Evolutionary conservation across 2,113 vertebrate species (phyloP).

Genomic region (Mastomys natalensis): DNA sequence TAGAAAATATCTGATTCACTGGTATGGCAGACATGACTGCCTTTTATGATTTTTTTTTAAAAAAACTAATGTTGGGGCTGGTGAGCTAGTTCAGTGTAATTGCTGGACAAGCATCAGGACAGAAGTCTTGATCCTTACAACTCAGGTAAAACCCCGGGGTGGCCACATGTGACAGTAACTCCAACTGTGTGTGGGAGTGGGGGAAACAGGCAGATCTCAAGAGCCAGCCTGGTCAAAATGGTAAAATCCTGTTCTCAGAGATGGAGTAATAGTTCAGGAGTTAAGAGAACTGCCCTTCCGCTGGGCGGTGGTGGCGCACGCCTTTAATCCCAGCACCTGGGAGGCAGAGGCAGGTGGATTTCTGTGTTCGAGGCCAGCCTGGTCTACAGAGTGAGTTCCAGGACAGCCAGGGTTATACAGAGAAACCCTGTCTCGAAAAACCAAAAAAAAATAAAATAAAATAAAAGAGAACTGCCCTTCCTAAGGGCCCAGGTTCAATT

Average conservation of each 20-base stretch:
- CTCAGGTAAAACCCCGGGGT: background rate
- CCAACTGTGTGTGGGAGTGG: too few relatives aligned
- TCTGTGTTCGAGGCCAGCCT: too few relatives aligned
- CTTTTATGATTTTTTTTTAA: conserved; percentile 38
- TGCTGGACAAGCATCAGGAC: background rate
- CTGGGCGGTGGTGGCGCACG: too few relatives aligned
- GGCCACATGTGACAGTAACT: background rate
- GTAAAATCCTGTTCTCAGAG: background rate
- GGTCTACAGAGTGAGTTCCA: too few relatives aligned
- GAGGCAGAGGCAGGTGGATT: too few relatives aligned
- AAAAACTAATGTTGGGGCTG: background rate
- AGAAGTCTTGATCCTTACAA: background rate
- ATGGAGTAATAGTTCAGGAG: background rate
- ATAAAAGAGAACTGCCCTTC: background rate
- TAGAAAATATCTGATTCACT: background rate
- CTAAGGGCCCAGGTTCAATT: background rate
- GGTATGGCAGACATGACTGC: background rate
- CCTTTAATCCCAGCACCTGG: too few relatives aligned
- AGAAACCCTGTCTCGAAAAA: too few relatives aligned
- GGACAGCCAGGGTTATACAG: too few relatives aligned
- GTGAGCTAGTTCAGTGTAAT: background rate
- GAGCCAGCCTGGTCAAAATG: background rate
- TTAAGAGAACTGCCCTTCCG: background rate
- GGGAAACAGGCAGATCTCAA: background rate
- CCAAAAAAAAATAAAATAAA: too few relatives aligned